Evolutionary conservation across 2,888 invertebrate genomes (phyloP), one percentile per base, ranked within the genome.

Genomic region (Argyresthia goedartella): DNA sequence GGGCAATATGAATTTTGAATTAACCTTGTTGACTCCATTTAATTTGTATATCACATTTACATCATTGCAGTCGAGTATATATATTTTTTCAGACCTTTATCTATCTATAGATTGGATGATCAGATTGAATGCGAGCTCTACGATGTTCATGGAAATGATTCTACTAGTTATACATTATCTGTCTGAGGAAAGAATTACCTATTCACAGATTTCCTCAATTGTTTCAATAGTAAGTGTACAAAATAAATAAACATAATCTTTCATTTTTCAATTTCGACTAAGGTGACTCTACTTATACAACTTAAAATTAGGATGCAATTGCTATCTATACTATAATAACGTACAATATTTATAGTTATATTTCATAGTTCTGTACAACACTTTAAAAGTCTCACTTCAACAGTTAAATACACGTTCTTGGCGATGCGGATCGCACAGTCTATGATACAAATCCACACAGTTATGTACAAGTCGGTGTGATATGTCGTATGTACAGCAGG

Each of bases 311-410:
- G 16, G 51, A 68, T 79, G 79, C 69, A 73, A 69, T 74, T 69
- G 25, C 68, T 73, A 73, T 57, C 68, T 76, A 78, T 73, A 69
- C 68, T 76, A 78, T 76, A 74, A 69, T 71, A 74, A 73, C 41
- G 50, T 76, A 81, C 25, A 25, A 25, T 73, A 76, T 73, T 51
- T 50, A 48, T 50, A 52, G 42, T 76, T 4, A 25, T 71, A 71
- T 75, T 73, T 66, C 68, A 73, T 79, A 79, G 67, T 72, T 76
- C 81, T 86, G 86, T 86, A 85, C 78, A 78, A 71, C 81, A 84
- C 81, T 81, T 76, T 73, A 59, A 67, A 76, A 54, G 77, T 85
- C 76, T 78, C 79, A 79, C 76, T 77, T 71, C 66, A 70, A 70
- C 67, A 68, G 75, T 71, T 43, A 53, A 44, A 64, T 70, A 71